Evolutionary conservation across 2,113 vertebrate genomes (phyloP).

Genomic region (Cryptoleucopteryx plumbea): DNA sequence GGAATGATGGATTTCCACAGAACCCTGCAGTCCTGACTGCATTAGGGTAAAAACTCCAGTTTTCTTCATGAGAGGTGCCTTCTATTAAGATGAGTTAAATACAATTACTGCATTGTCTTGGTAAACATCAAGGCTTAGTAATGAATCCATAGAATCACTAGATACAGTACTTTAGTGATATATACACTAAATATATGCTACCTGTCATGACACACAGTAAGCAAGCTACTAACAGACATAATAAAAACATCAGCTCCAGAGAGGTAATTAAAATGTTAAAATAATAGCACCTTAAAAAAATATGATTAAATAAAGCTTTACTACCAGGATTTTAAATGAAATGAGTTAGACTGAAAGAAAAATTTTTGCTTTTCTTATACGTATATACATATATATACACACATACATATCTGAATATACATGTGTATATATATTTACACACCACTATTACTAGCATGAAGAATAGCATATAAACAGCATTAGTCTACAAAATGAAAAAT

Average conservation of each 20-base stretch:
- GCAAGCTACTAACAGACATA: background rate
- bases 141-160: background rate
- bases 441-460: background rate
- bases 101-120: conserved; percentile 11
- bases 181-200: background rate
- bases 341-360: background rate
- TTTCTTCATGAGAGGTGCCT: conserved; percentile 93
- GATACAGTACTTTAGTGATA: background rate
- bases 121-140: background rate
- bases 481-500: background rate
- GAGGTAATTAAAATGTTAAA: background rate
- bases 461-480: background rate
- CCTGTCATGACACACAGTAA: background rate
- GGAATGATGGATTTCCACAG: conserved; percentile 98
- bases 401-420: background rate
- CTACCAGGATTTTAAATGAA: background rate
- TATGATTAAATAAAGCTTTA: background rate
- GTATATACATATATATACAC: background rate
- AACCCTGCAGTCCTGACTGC: conserved; percentile 95
- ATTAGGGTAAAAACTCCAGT: conserved; percentile 98
- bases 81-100: conserved; percentile 73
- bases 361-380: background rate
- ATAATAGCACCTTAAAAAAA: background rate
- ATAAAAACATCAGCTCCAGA: background rate
- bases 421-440: background rate